Base-by-base conservation (phyloP, 1,140 invertebrate genomes). In the Sycophaga agraensis region DNA sequence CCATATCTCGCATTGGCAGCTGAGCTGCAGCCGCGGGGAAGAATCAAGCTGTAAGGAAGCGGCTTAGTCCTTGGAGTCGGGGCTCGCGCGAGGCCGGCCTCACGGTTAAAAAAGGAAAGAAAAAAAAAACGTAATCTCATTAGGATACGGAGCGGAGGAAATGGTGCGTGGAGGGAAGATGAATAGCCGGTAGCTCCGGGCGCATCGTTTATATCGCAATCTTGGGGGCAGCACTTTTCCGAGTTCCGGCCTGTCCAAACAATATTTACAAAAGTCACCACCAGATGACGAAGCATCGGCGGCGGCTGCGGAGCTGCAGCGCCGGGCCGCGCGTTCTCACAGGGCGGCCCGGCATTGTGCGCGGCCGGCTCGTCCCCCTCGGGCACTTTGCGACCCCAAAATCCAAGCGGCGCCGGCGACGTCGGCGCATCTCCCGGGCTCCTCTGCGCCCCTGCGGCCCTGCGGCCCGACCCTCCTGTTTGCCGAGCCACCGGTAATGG, bases 231-330 rank as follows among this genome's bases (percentile, higher is more conserved):
- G 54, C 63, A 68, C 65, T 54, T 39, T 35, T 11, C 50, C 40
- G 16, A 49, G 42, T 54, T 61, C 43, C 59, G 34, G 51, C 35
- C 28, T 63, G 60, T 63, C 53, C 21, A 63, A 63, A 35, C 54
- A 68, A 67, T 79, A 73, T 79, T 79, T 77, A 78, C 75, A 70
- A 75, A 80, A 80, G 77, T 80, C 79, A 80, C 75, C 73, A 70
- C 64, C 77, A 81, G 78, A 80, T 78, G 76, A 79, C 76, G 71
- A 70, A 68, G 61, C 64, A 64, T 65, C 61, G 55, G 55, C 63
- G 63, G 68, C 70, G 69, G n/a, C 21, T 14, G 1, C 11, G 4
- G 21, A 19, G 17, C 35, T 2, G 37, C 14, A 16, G 45, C 12
- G 17, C n/a, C 17, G 21, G 34, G 4, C 21, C 43, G 26, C 53